Evolutionary conservation across 2,888 invertebrate species (phyloP).

Genomic region (Augiades crinisus): DNA sequence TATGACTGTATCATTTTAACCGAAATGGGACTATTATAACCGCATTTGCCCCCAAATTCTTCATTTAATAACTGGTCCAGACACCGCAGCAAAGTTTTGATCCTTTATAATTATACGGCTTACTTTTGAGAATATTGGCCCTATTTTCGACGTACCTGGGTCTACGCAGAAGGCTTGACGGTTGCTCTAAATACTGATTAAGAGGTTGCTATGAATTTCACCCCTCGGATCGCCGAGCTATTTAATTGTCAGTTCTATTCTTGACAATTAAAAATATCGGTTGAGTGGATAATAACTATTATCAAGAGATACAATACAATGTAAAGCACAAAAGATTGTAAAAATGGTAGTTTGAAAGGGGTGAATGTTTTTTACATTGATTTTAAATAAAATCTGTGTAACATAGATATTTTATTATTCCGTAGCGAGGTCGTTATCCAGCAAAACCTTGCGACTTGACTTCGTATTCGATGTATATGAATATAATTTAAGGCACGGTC

Average conservation of each 20-base stretch:
- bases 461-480: too few relatives aligned
- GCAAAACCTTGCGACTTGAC: too few relatives aligned
- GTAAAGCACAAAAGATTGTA: too few relatives aligned
- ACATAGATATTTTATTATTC: too few relatives aligned
- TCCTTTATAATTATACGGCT: conserved; percentile 76
- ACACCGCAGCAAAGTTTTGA: conserved; percentile 62
- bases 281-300: conserved; percentile 8
- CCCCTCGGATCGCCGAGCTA: conserved; percentile 42
- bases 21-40: conserved; percentile 68
- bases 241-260: conserved; percentile 44
- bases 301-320: neutral
- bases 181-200: conserved; percentile 42
- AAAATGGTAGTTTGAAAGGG: too few relatives aligned
- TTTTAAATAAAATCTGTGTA: too few relatives aligned
- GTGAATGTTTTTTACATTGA: too few relatives aligned
- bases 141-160: conserved; percentile 60
- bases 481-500: too few relatives aligned
- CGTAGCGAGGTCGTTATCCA: too few relatives aligned
- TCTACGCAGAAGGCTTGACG: conserved; percentile 56
- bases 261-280: conserved; percentile 34
- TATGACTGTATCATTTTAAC: conserved; percentile 61
- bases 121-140: conserved; percentile 55
- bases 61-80: conserved; percentile 68
- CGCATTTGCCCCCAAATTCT: conserved; percentile 68
- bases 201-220: conserved; percentile 54